A percentile compares a stretch with the other conserved stretches of the same genome.
These are phyloP conservation scores for Montipora capitata DNA, from an alignment of 92 coral and sea anemone species.

Conservation along the genomic window DNA sequence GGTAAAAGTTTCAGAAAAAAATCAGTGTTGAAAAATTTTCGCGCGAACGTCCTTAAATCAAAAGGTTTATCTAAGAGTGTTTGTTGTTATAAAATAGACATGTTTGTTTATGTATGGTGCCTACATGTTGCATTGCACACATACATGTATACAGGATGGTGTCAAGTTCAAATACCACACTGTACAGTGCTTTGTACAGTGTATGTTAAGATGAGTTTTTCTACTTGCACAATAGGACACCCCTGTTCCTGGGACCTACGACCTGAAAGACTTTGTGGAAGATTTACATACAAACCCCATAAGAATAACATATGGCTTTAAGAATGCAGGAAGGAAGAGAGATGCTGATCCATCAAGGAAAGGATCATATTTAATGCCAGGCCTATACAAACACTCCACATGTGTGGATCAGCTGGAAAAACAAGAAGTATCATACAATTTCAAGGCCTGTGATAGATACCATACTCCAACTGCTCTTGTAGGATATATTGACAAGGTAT, in stretches of 20 bases:
- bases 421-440: conserved; percentile 82
- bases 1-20: too few relatives aligned
- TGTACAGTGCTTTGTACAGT: too few relatives aligned
- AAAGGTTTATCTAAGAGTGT: too few relatives aligned
- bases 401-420: conserved; percentile 82
- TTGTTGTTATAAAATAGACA: too few relatives aligned
- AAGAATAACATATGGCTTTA: conserved; percentile 89
- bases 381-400: conserved; percentile 88
- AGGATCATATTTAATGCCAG: conserved; percentile 91
- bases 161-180: too few relatives aligned
- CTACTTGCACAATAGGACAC: conserved; percentile 79
- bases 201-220: background rate
- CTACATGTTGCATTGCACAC: too few relatives aligned
- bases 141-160: too few relatives aligned
- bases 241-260: conserved; percentile 96
- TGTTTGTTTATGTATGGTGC: too few relatives aligned
- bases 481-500: conserved; percentile 94
- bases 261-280: conserved; percentile 89
- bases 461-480: conserved; percentile 90
- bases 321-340: conserved; percentile 93
- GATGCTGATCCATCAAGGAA: conserved; percentile 94
- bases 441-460: conserved; percentile 93
- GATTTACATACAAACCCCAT: conserved; percentile 87
- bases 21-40: too few relatives aligned
- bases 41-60: too few relatives aligned